phyloP scores from a whole-genome alignment of 2,113 vertebrate species.

The Stomatorhinus ivindoensis region DNA sequence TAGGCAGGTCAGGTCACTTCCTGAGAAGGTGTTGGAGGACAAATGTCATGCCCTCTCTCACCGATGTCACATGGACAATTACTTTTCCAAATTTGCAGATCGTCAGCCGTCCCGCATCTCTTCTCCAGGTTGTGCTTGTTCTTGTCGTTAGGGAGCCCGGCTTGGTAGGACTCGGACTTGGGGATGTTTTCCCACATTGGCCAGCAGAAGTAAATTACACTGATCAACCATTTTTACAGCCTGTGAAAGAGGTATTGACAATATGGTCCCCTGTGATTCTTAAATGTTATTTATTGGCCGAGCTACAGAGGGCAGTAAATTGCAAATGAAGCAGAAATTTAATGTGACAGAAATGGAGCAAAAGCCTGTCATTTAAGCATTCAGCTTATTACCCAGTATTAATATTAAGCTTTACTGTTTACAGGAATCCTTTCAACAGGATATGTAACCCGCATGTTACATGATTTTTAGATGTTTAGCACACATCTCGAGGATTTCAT shows the following conservation, averaged over 20 bases:
- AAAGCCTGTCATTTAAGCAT: background rate
- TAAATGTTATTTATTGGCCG: constrained; percentile 8
- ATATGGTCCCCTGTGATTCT: constrained; percentile 18
- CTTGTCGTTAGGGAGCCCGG: constrained; percentile 24
- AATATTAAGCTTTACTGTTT: background rate
- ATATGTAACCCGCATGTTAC: background rate
- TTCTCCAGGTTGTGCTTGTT: constrained; percentile 20
- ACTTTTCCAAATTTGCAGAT: constrained; percentile 36
- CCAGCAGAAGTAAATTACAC: constrained; percentile 25
- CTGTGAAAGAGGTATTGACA: constrained; percentile 30
- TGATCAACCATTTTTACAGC: constrained; percentile 30
- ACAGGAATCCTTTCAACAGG: background rate
- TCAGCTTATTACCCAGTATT: background rate
- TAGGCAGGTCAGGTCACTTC: constrained; percentile 53
- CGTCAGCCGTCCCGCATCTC: constrained; percentile 15
- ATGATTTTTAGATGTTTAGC: background rate
- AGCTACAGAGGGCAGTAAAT: background rate
- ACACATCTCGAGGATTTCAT: background rate
- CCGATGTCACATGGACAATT: constrained; percentile 43
- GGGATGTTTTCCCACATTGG: constrained; percentile 37
- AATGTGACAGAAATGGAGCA: background rate
- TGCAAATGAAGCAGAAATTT: background rate
- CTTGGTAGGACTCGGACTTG: constrained; percentile 34
- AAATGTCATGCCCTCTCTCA: constrained; percentile 47
- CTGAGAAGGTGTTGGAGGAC: constrained; percentile 40